Evolutionary conservation across 2,113 vertebrate species (phyloP), one percentile per base, ranked within the genome.

Genomic region (Cinclus mexicanus): DNA sequence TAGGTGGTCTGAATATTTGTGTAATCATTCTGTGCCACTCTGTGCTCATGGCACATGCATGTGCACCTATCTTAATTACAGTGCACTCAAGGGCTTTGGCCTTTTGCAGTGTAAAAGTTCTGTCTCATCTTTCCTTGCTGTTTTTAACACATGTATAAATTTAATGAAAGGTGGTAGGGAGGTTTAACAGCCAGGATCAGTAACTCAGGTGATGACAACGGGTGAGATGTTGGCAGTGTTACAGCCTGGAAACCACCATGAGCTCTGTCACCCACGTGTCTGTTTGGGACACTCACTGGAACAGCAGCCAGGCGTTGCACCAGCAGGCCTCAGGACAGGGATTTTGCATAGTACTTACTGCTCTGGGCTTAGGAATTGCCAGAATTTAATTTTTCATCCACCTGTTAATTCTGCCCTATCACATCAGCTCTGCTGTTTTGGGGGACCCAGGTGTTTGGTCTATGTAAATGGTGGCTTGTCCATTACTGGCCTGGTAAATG

Each of bases 21-120:
- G 5, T 56, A 59, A 57, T n/a, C 2, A 2, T 52, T 53, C 6
- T 0, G 0, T 63, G 47, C 26, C 33, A 25, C 37, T 31, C 59
- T 61, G 41, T 56, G 52, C 28, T 3, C 2, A 19, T 50, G 42
- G n/a, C 52, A 68, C 6, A 2, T 71, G 52, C 10, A 0, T 65
- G 17, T 67, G 72, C 39, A 4, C 63, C 57, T 52, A 25, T 46
- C 57, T 74, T 50, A 80, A 33, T 80, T 61, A 35, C 12, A 46
- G 57, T 4, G 46, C 1, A 0, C 60, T 60, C 47, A 4, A 28
- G 68, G 67, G n/a, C 42, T 77, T 83, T 83, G 83, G 44, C 64
- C 57, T 93, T 92, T 47, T 71, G 25, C 31, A 17, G n/a, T 39
- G 24, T 67, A 14, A 7, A 93, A 55, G 52, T 60, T 92, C 31